Evolutionary conservation across 2,113 vertebrate genomes (phyloP).

Genomic region (Seriola dumerili): DNA sequence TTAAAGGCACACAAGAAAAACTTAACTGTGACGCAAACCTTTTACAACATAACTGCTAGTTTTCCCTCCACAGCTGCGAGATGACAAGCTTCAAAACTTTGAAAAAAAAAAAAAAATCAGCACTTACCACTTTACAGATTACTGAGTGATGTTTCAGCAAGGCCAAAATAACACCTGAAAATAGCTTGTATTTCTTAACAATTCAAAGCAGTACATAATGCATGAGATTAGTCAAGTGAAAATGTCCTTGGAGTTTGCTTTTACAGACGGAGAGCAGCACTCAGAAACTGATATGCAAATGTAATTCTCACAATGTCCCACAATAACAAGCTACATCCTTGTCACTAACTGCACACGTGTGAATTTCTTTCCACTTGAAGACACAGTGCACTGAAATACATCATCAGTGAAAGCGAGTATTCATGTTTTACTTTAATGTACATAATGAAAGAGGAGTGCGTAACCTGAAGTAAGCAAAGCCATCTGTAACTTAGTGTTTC

Average conservation of each 20-base stretch:
- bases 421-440: constrained; percentile 27
- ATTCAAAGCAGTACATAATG: constrained; percentile 56
- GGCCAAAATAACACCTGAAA: constrained; percentile 53
- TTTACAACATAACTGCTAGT: constrained; percentile 17
- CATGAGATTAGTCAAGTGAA: constrained; percentile 54
- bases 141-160: constrained; percentile 38
- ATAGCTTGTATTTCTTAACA: constrained; percentile 46
- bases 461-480: constrained; percentile 53
- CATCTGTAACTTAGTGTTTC: constrained; percentile 8
- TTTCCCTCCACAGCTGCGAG: constrained; percentile 24
- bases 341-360: constrained; percentile 42
- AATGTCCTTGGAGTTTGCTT: constrained; percentile 59
- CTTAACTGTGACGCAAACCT: constrained; percentile 10
- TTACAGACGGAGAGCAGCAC: constrained; percentile 65
- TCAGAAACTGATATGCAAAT: constrained; percentile 72
- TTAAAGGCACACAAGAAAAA: constrained; percentile 63
- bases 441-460: constrained; percentile 34
- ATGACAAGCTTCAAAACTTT: constrained; percentile 43
- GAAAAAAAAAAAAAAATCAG: constrained; percentile 14
- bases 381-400: constrained; percentile 37
- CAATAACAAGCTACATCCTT: constrained; percentile 51
- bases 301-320: constrained; percentile 39
- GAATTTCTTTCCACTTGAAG: constrained; percentile 29
- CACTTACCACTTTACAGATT: constrained; percentile 37
- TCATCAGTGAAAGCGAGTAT: constrained; percentile 41